Evolutionary conservation across 2,888 invertebrate species (phyloP).

Genomic region (Dynastes grantii): DNA sequence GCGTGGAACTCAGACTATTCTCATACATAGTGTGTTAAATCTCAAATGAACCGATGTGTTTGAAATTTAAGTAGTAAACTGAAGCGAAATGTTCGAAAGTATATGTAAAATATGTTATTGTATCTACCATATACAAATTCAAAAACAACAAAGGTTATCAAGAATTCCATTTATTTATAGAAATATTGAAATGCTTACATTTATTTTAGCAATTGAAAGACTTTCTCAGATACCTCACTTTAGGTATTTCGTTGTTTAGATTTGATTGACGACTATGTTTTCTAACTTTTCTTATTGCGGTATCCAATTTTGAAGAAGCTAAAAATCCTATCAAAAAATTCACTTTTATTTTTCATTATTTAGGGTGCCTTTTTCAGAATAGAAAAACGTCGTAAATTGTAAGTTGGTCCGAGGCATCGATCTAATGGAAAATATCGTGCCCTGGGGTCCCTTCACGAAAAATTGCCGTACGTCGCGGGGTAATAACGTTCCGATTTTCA

Average conservation of each 20-base stretch:
- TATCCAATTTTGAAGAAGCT: not conserved
- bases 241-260: no score
- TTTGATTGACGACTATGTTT: no score
- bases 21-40: no score
- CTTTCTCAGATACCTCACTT: no score
- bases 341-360: not conserved
- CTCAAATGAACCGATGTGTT: no score
- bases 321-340: not conserved
- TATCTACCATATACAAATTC: not conserved
- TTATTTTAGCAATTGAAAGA: no score
- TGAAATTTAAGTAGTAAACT: no score
- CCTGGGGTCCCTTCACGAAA: constrained; percentile 42
- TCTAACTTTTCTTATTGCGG: no score
- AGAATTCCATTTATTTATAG: no score
- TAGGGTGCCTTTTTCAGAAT: not conserved
- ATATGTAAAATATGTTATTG: not conserved
- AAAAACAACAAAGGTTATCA: not conserved
- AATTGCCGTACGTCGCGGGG: constrained; percentile 43
- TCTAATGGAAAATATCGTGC: constrained; percentile 45
- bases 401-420: constrained; percentile 34
- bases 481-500: constrained; percentile 48
- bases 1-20: no score
- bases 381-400: constrained; percentile 32
- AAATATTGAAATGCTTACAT: no score
- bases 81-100: no score